Base-by-base conservation (phyloP, 1,140 invertebrate genomes). In the Aphelinus atriplicis region DNA sequence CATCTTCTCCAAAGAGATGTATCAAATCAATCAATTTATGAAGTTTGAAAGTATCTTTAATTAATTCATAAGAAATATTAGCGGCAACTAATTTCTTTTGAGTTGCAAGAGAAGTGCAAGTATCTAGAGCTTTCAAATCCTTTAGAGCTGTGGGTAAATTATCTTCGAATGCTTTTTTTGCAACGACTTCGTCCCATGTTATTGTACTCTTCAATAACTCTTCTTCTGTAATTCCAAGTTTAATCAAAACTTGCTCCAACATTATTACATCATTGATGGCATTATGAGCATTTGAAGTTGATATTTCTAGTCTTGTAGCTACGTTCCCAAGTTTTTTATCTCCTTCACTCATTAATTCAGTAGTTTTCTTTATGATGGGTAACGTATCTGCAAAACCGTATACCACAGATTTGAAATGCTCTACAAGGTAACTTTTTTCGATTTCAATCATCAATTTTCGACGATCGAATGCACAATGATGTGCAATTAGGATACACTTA, bases 301-400 rank as follows among this genome's bases (percentile, higher is more conserved):
- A n/a, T 47, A 69, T 68, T 57, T 66, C 53, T 9, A 56, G 70
- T 56, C n/a, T 45, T 43, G 43, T 58, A 42, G 61, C 76, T 55
- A 73, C 42, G 63, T 47, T 57, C 70, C 65, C 64, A 42, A 77
- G 53, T 56, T 73, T 77, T 73, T 77, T 77, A 42, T 70, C 46
- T 45, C 76, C 76, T 64, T 58, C 58, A 56, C 58, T 50, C 4
- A 2, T 73, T 50, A 50, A 46, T 53, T 26, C 9, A n/a, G 61
- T 66, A 53, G n/a, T 45, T 74, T 60, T 64, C 47, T 57, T 66
- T 56, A 75, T 75, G 7, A 78, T 62, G 10, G 76, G 62, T n/a
- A 78, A 62, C 7, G 56, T 78, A 50, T 78, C 76, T 7, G 42
- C 47, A 55, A 78, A 78, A 7, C 76, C 76, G 48, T 63, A n/a